Evolutionary conservation across 64 coral and sea anemone species (phyloP).

Genomic region (Astreopora myriophthalma): DNA sequence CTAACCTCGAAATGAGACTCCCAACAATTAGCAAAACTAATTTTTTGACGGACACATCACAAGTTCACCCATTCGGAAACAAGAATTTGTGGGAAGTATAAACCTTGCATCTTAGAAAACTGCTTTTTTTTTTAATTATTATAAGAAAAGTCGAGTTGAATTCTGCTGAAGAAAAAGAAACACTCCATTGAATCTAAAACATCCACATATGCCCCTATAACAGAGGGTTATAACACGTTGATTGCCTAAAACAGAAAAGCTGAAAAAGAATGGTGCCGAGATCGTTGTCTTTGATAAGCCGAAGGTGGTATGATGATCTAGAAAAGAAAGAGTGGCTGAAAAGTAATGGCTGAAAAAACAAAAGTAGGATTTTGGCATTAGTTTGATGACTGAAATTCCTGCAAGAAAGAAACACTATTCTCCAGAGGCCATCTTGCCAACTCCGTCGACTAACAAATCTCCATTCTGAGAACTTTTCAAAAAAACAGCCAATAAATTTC

Average conservation of each 20-base stretch:
- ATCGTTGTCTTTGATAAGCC: constrained; percentile 29
- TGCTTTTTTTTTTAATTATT: not conserved
- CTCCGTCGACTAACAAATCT: not conserved
- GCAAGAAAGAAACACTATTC: not conserved
- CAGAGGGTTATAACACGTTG: not conserved
- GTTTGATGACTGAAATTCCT: not conserved
- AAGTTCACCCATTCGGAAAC: too few relatives aligned
- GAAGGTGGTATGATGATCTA: constrained; percentile 19
- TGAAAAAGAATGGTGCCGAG: constrained; percentile 34
- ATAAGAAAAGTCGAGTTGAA: too few relatives aligned
- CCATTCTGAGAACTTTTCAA: not conserved
- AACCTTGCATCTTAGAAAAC: not conserved
- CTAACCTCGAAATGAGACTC: too few relatives aligned
- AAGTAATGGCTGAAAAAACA: constrained; percentile 51
- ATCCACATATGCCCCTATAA: not conserved
- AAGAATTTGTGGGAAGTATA: not conserved
- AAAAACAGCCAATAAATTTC: not conserved
- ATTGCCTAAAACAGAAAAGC: constrained; percentile 34
- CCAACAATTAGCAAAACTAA: too few relatives aligned
- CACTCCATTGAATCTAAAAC: not conserved
- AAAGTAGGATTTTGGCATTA: constrained; percentile 46
- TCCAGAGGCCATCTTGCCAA: not conserved
- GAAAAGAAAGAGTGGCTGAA: constrained; percentile 23
- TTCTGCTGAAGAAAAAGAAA: not conserved
- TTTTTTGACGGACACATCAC: too few relatives aligned